Percentiles rank a stretch among this genome's conserved stretches.
Conservation (phyloP, 2,113 vertebrate genomes). For the Lophura nycthemera region DNA sequence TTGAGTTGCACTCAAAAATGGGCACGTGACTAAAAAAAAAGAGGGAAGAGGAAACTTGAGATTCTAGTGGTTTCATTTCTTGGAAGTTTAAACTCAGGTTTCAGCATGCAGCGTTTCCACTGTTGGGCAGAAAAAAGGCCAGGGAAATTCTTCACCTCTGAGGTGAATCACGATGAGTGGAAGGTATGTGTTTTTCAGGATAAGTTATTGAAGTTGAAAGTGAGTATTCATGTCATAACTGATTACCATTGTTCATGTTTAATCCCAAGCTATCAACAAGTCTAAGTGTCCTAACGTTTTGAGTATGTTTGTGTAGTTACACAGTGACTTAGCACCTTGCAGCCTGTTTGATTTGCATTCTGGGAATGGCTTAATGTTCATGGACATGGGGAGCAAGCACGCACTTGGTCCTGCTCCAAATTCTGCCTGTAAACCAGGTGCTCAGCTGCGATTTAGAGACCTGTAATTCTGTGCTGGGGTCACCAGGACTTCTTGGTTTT, state of each 20-base stretch:
- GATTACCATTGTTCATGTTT: not conserved
- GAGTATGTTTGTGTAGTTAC: not conserved
- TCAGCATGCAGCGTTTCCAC: not conserved
- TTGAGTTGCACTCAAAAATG: not conserved
- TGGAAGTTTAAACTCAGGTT: not conserved
- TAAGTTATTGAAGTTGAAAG: not conserved
- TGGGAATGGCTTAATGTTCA: not conserved
- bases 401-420: conserved; percentile 19
- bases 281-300: not conserved
- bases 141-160: not conserved
- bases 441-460: not conserved
- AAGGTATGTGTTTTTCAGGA: not conserved
- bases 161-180: not conserved
- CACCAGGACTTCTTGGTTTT: not conserved
- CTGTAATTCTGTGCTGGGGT: not conserved
- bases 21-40: not conserved
- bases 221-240: not conserved
- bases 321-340: not conserved
- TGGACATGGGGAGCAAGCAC: not conserved
- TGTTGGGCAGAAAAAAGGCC: not conserved
- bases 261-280: not conserved
- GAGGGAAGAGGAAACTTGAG: not conserved
- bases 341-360: not conserved
- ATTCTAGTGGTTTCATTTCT: conserved; percentile 24
- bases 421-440: not conserved